phyloP scores from a whole-genome alignment of 2,797 vertebrate genomes.

The Thalassophryne amazonica region DNA sequence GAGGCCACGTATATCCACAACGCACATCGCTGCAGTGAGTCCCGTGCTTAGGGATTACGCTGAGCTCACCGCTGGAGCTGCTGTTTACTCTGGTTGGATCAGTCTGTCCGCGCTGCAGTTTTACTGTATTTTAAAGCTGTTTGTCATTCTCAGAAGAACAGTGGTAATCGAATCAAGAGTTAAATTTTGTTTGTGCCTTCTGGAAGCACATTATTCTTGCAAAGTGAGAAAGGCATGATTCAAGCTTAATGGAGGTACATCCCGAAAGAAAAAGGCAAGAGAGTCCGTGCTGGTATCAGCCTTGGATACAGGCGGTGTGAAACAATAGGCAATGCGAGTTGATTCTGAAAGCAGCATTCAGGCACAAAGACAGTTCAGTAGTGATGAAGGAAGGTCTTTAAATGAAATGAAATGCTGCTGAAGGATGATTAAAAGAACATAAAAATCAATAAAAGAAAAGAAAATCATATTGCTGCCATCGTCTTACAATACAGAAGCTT shows the following conservation, averaged over 20 bases:
- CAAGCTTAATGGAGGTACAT: conserved; percentile 4
- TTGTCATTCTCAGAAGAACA: conserved; percentile 23
- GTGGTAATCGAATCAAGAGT: conserved; percentile 19
- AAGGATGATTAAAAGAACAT: conserved; percentile 1
- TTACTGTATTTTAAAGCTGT: conserved; percentile 20
- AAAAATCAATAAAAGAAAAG: conserved; percentile 6
- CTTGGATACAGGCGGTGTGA: conserved; percentile 6
- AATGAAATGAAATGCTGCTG: too few relatives aligned
- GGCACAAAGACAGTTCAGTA: too few relatives aligned
- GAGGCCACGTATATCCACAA: not conserved
- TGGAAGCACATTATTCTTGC: conserved; percentile 26
- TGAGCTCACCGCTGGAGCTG: conserved; percentile 11
- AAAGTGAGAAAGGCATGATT: conserved; percentile 8
- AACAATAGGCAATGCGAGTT: conserved; percentile 17
- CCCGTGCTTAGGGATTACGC: conserved; percentile 16
- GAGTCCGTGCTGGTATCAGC: conserved; percentile 9
- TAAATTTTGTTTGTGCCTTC: conserved; percentile 14
- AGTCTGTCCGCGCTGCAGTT: conserved; percentile 9
- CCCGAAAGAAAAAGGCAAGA: not conserved
- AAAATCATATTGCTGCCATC: too few relatives aligned
- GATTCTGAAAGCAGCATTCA: conserved; percentile 6
- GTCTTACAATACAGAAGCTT: too few relatives aligned
- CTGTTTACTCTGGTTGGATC: conserved; percentile 32
- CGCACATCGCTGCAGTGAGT: conserved; percentile 15
- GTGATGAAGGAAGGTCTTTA: too few relatives aligned